Evolutionary conservation across 2,113 vertebrate genomes (phyloP).

Genomic region (Ivindomyrus marchei): DNA sequence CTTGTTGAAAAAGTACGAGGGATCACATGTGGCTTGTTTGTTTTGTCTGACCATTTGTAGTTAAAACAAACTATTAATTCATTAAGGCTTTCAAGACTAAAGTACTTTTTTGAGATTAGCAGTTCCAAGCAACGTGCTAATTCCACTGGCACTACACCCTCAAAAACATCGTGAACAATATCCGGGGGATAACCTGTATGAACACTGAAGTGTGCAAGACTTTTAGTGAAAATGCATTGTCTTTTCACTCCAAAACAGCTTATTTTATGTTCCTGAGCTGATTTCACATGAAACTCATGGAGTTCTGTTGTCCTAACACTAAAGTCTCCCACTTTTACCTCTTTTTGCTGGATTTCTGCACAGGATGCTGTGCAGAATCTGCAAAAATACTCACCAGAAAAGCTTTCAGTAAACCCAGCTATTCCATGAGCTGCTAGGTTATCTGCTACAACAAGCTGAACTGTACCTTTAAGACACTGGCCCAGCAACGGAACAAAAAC

Average conservation of each 20-base stretch:
- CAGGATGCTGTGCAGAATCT: too few relatives aligned
- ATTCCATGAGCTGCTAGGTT: too few relatives aligned
- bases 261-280: neutral
- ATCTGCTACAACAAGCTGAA: too few relatives aligned
- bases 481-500: neutral
- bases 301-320: neutral
- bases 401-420: too few relatives aligned
- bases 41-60: neutral
- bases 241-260: conserved; percentile 6
- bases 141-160: neutral
- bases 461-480: too few relatives aligned
- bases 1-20: neutral
- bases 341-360: neutral
- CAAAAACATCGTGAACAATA: too few relatives aligned
- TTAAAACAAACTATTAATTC: neutral
- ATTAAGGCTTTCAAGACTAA: neutral
- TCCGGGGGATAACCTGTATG: neutral
- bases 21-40: neutral
- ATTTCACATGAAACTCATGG: neutral
- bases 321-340: neutral
- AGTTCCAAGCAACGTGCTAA: neutral
- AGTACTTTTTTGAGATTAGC: neutral
- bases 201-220: neutral
- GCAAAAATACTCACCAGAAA: too few relatives aligned
- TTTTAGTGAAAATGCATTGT: neutral